Base-by-base conservation (phyloP, 1,140 invertebrate genomes). In the Gryllus bimaculatus region DNA sequence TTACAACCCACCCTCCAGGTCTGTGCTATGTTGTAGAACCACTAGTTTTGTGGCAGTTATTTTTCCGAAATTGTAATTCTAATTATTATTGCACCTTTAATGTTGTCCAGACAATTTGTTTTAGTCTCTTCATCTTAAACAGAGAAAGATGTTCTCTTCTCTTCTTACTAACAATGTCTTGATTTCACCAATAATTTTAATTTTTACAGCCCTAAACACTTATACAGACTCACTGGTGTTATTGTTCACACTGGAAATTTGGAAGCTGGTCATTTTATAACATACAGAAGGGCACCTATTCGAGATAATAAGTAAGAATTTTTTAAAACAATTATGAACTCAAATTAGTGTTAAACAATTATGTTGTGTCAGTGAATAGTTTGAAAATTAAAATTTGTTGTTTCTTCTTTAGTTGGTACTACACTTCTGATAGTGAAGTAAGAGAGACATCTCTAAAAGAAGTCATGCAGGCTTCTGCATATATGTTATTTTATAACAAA, bases 231-330 rank as follows among this genome's bases (percentile, higher is more conserved):
- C 74, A 89, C 90, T 82, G 92, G 95, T 2, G 95, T 96, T 0
- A 92, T 98, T n/a, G 95, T 95, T 74, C 96, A 98, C 86, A 89
- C 93, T 75, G 96, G 96, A 21, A 92, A 93, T 82, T 93, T 93
- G 13, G 90, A 93, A 84, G 92, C 92, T 76, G 96, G 96, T 48
- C 96, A 98, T 88, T 98, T 97, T 88, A 92, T 97, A 75, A 96
- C 95, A 54, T 97, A 96, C 84, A 88, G 96, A 77, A 48, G 76
- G 21, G 76, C 47, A 48, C n/a, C n/a, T 10, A 20, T 47, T 10
- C 18, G n/a, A 12, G 47, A 77, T 54, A 47, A 76, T 47, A 77
- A 49, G 54, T 66, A 66, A 66, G 54, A 66, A 75, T 75, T 18
- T 75, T 21, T 75, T 75, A 39, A 21, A 75, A 76, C 13, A n/a